A percentile compares a stretch with the other conserved stretches of the same genome.
These are phyloP conservation scores for Amphimallon solstitiale DNA, from an alignment of 2,888 invertebrate species.

Conservation along the genomic window DNA sequence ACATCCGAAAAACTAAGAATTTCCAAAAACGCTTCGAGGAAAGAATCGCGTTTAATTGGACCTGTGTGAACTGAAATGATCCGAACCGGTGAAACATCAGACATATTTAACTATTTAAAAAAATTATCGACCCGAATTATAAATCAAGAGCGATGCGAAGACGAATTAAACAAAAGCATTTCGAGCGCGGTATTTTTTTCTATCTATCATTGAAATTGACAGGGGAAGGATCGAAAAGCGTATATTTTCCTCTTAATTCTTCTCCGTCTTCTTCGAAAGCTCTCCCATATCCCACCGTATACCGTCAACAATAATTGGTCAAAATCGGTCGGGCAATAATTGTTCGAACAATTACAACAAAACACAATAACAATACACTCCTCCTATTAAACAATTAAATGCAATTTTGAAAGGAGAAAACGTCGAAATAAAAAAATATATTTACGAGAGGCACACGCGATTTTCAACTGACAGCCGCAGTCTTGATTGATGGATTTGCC, in stretches of 20 bases:
- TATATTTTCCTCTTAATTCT: neutral
- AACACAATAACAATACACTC: constrained; percentile 54
- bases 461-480: constrained; percentile 55
- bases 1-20: neutral
- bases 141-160: neutral
- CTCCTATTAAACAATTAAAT: constrained; percentile 61
- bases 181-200: neutral
- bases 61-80: neutral
- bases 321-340: constrained; percentile 19
- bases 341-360: constrained; percentile 51
- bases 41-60: constrained; percentile 14
- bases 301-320: constrained; percentile 29
- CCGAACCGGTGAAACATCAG: neutral
- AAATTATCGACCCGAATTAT: constrained; percentile 15
- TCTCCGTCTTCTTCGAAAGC: neutral
- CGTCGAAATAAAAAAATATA: constrained; percentile 48
- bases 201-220: constrained; percentile 38
- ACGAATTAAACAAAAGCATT: constrained; percentile 12
- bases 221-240: constrained; percentile 14
- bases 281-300: neutral
- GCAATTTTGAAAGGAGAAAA: constrained; percentile 56
- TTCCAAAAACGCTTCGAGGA: neutral
- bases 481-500: constrained; percentile 57
- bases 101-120: neutral
- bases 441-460: constrained; percentile 61